phyloP scores from a whole-genome alignment of 1,140 invertebrate genomes.

The Drosophila prosaltans region DNA sequence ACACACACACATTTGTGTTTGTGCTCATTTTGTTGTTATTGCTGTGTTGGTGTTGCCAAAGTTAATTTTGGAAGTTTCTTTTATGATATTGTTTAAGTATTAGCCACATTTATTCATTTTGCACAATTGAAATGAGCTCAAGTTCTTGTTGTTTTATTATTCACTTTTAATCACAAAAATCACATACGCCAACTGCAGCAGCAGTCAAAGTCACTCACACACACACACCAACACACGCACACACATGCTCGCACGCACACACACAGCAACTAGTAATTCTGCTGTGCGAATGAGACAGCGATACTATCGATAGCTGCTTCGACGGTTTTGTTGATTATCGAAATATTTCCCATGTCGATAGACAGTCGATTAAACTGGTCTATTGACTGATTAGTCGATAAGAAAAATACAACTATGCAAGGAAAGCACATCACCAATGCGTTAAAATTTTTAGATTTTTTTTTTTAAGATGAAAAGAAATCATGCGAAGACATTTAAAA shows the following conservation, averaged over 20 bases:
- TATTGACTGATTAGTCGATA: no score
- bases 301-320: conserved; percentile 42
- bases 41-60: conserved; percentile 4
- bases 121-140: conserved; percentile 37
- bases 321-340: conserved; percentile 47
- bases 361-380: no score
- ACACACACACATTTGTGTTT: conserved; percentile 20
- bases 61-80: conserved; percentile 25
- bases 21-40: conserved; percentile 15
- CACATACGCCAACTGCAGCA: conserved; percentile 71
- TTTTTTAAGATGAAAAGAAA: no score
- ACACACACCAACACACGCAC: conserved; percentile 39
- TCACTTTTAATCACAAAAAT: conserved; percentile 49
- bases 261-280: conserved; percentile 79
- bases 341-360: conserved; percentile 24
- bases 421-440: neutral
- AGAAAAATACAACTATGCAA: no score
- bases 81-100: neutral
- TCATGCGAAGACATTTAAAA: no score
- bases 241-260: conserved; percentile 46
- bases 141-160: conserved; percentile 33
- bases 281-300: conserved; percentile 56
- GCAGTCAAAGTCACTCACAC: conserved; percentile 72
- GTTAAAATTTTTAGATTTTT: conserved; percentile 14
- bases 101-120: conserved; percentile 27